phyloP scores from a whole-genome alignment of 2,888 invertebrate species.

The Netelia virgata region DNA sequence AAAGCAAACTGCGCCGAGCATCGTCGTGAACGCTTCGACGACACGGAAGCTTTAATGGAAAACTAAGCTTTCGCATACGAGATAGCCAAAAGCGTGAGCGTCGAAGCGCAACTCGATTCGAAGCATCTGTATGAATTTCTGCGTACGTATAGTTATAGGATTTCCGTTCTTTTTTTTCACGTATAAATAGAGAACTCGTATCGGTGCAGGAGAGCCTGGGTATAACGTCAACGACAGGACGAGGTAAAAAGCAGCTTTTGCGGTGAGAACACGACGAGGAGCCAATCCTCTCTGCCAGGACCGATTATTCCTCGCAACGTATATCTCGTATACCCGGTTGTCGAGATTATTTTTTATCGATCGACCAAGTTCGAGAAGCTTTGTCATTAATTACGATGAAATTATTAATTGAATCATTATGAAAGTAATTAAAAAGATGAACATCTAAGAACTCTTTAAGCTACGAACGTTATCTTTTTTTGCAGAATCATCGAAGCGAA shows the following conservation, averaged over 20 bases:
- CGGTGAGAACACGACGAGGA: conserved; percentile 9
- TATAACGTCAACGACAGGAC: conserved; percentile 30
- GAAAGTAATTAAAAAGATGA: too few species aligned
- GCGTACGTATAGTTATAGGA: not conserved
- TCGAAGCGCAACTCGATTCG: conserved; percentile 34
- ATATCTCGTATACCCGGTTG: not conserved
- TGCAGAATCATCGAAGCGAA: too few species aligned
- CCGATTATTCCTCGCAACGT: conserved; percentile 36
- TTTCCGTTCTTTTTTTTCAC: not conserved
- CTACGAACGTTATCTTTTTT: too few species aligned
- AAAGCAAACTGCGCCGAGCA: conserved; percentile 58
- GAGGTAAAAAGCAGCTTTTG: conserved; percentile 50
- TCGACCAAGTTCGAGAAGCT: conserved; percentile 6
- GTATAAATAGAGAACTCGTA: conserved; percentile 18
- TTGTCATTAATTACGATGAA: not conserved
- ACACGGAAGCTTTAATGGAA: conserved; percentile 71
- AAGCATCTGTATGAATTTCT: conserved; percentile 5
- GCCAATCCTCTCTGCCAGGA: conserved; percentile 25
- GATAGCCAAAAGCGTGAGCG: conserved; percentile 21
- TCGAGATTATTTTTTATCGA: not conserved
- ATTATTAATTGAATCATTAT: not conserved
- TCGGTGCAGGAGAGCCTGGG: not conserved
- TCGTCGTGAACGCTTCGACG: conserved; percentile 45
- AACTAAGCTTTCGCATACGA: conserved; percentile 70
- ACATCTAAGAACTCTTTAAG: too few species aligned